These are phyloP conservation scores for Tachycineta bicolor DNA, from an alignment of 2,113 vertebrate species.

Conservation along the genomic window DNA sequence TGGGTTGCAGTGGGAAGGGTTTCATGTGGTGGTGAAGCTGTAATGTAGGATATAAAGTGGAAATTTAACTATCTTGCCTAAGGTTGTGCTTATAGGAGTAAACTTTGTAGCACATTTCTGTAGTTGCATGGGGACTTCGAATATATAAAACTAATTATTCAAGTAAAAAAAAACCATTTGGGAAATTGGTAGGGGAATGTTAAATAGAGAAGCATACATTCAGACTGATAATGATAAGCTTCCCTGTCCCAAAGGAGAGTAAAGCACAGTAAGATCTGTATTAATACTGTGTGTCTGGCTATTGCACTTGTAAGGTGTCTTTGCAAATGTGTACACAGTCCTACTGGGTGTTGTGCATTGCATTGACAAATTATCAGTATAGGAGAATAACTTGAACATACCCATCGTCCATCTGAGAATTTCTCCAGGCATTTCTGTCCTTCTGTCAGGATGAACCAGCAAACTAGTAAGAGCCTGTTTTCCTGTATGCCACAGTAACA, in stretches of 20 bases:
- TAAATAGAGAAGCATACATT: not conserved
- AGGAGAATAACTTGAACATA: not conserved
- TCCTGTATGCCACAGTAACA: not conserved
- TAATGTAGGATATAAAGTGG: not conserved
- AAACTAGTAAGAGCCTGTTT: not conserved
- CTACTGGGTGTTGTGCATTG: not conserved
- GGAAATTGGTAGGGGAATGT: not conserved
- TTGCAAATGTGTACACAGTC: not conserved
- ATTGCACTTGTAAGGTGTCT: not conserved
- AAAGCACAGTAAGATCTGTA: not conserved
- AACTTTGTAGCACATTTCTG: not conserved
- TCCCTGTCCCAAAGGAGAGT: not conserved
- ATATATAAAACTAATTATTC: not conserved
- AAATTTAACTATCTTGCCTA: not conserved
- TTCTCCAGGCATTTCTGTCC: not conserved
- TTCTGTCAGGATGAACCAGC: not conserved
- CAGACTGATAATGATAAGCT: not conserved
- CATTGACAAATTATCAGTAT: not conserved
- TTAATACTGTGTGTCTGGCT: not conserved
- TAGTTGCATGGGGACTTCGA: not conserved
- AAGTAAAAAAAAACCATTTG: not conserved
- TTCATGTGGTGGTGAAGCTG: not conserved
- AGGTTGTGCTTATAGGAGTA: not conserved
- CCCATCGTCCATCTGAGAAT: accelerated
- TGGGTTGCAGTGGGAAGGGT: not conserved